Conservation (phyloP, 2,113 vertebrate species). For the Oceanites oceanicus region DNA sequence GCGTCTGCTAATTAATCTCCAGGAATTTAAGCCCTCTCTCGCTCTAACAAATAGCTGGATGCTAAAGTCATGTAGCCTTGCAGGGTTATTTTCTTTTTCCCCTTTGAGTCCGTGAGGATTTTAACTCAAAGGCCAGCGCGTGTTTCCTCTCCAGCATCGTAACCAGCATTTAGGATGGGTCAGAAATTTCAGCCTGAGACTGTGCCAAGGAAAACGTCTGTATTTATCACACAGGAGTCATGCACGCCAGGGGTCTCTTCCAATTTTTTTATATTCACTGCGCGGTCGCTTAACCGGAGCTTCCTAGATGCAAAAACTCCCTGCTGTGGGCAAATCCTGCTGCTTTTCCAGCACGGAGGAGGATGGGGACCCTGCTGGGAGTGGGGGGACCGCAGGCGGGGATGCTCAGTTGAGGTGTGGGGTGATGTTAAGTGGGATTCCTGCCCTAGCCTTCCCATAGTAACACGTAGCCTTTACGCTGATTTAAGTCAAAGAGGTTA, state of each 20-base stretch:
- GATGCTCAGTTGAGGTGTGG: neutral
- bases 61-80: slow-evolving; percentile 51
- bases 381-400: fast-evolving
- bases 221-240: neutral
- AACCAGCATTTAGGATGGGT: slow-evolving; percentile 20
- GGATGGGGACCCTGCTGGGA: neutral
- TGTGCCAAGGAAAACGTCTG: slow-evolving; percentile 7
- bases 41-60: slow-evolving; percentile 57
- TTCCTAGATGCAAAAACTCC: neutral
- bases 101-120: neutral
- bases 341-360: neutral
- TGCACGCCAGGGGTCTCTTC: neutral
- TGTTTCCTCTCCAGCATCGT: neutral
- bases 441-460: neutral
- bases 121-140: neutral
- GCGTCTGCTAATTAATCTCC: slow-evolving; percentile 58
- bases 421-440: neutral
- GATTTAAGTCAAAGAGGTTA: slow-evolving; percentile 54
- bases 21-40: slow-evolving; percentile 68
- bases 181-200: neutral
- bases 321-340: neutral
- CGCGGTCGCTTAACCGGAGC: neutral
- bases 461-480: slow-evolving; percentile 31
- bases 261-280: neutral
- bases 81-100: neutral